Base-by-base conservation (phyloP, 2,797 vertebrate genomes). In the Alauda arvensis region DNA sequence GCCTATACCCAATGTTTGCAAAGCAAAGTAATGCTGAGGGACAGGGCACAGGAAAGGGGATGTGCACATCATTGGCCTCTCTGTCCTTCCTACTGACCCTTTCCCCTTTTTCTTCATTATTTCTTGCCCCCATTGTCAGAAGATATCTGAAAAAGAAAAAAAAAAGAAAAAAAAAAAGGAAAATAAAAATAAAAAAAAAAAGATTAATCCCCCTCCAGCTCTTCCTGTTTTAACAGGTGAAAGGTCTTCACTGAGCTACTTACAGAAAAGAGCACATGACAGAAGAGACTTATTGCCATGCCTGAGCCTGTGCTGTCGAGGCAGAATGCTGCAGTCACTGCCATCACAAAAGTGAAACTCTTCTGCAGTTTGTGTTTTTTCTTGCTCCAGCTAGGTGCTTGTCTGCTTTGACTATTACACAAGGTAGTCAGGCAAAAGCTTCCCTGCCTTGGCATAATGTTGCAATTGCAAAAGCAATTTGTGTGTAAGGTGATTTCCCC, bases 201-300 rank as follows among this genome's bases (percentile, higher is more conserved):
- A 12, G 2, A 2, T 8, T 25, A n/a, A 9, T 3, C 3, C 3
- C 2, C 0, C 12, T n/a, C 11, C 7, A 77, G 13, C 5, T 24
- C 17, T 69, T 72, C 18, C 11, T 70, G 5, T 66, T 86, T 63
- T 60, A 52, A 34, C 6, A 19, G 18, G 7, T 37, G 18, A 56
- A 10, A 62, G 21, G 11, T 56, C 18, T 57, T 57, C 28, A 45
- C 4, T 26, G 45, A 77, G 16, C 37, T 60, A 8, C n/a, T 78
- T 33, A 8, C 12, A 63, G 28, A 61, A 67, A 18, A 67, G 28
- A 26, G 16, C 2, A 1, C 17, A 26, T 6, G 6, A 46, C 3
- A 57, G 13, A 65, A 84, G 28, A 26, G 15, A 34, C 10, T 39
- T 45, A 29, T 0, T 66, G 40, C 18, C 18, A 5, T 11, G 11